These are phyloP conservation scores for Thomomys bottae DNA, from an alignment of 2,113 vertebrate species.

Conservation along the genomic window DNA sequence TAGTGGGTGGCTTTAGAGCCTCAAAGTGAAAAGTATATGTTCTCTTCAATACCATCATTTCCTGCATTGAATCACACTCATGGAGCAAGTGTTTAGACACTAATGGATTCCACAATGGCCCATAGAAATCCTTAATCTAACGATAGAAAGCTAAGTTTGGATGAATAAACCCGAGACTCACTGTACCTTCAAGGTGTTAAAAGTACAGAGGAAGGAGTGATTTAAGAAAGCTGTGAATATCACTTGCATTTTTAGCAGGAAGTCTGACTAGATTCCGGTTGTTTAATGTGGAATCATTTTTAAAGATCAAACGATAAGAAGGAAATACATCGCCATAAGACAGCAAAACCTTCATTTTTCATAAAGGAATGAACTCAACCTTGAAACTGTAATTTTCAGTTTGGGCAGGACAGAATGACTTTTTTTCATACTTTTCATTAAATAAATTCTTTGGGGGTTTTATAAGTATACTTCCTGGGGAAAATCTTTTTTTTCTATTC, in stretches of 20 bases:
- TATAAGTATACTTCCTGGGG: not conserved
- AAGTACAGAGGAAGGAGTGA: not conserved
- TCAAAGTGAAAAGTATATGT: not conserved
- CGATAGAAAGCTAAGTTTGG: constrained; percentile 26
- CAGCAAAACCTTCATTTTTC: constrained; percentile 11
- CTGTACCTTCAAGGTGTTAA: not conserved
- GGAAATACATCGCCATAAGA: not conserved
- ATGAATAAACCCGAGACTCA: not conserved
- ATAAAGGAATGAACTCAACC: constrained; percentile 11
- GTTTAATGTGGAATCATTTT: constrained; percentile 25
- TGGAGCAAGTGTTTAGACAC: not conserved
- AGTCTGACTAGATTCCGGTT: constrained; percentile 17
- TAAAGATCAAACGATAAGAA: constrained; percentile 32
- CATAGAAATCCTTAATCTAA: not conserved
- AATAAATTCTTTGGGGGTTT: constrained; percentile 3
- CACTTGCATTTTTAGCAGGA: constrained; percentile 29
- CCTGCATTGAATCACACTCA: not conserved
- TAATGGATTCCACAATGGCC: not conserved
- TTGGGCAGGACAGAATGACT: constrained; percentile 20
- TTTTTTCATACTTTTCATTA: not conserved
- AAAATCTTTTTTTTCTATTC: constrained; percentile 31
- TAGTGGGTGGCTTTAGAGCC: not conserved
- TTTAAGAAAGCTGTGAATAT: constrained; percentile 47
- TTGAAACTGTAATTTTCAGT: not conserved
- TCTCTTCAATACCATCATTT: not conserved